Conservation (phyloP, 2,113 vertebrate species). For the Ptilorrhoa leucosticta region DNA sequence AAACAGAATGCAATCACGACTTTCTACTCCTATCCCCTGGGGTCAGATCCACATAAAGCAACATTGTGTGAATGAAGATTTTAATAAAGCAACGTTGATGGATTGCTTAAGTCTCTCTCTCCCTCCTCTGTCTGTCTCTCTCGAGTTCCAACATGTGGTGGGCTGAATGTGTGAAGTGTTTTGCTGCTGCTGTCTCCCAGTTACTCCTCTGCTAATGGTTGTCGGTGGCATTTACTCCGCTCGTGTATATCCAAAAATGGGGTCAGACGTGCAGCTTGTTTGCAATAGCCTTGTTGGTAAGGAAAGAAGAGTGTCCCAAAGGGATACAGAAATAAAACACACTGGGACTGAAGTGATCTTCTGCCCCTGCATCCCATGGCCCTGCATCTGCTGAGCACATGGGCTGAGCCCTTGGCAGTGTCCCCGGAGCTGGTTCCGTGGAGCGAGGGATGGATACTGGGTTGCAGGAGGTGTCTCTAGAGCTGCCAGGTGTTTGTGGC, state of each 20-base stretch:
- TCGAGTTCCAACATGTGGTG: neutral
- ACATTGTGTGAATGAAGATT: slow-evolving; percentile 74
- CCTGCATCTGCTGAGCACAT: neutral
- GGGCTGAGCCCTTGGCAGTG: neutral
- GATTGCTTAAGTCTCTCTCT: slow-evolving; percentile 19
- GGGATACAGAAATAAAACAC: neutral
- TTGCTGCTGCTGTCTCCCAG: neutral
- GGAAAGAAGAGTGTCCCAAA: neutral
- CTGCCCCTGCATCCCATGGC: neutral
- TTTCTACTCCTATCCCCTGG: slow-evolving; percentile 57
- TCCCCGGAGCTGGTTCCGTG: accelerated
- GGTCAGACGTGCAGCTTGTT: neutral
- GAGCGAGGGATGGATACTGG: neutral
- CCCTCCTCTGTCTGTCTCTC: neutral
- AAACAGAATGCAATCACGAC: slow-evolving; percentile 7
- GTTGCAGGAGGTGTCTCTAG: neutral
- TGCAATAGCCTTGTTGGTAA: neutral
- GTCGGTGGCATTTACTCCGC: neutral
- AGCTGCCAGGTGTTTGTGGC: neutral
- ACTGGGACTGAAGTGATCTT: neutral
- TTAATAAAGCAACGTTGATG: slow-evolving; percentile 64
- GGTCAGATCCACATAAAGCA: slow-evolving; percentile 56
- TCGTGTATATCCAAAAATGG: accelerated
- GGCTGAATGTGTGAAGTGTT: neutral
- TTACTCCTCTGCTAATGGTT: neutral